These are phyloP conservation scores for Choloepus hoffmanni DNA, from an alignment of 2,113 vertebrate genomes.

Conservation along the genomic window DNA sequence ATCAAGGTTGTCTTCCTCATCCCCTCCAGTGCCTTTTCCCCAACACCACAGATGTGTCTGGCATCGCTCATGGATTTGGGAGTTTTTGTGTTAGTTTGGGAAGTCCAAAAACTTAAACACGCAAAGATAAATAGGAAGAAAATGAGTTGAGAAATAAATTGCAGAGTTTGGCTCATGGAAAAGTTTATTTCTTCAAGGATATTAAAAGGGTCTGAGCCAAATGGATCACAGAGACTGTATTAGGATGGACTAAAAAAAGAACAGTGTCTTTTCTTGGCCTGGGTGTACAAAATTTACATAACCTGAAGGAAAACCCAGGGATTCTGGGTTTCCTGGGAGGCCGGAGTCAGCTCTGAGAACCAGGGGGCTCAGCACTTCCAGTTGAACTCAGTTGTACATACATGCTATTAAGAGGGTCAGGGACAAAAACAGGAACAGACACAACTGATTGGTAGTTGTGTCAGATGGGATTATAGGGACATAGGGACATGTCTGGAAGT, in stretches of 20 bases:
- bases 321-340: slow-evolving; percentile 9
- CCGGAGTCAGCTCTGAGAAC: background rate
- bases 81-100: slow-evolving; percentile 77
- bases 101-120: slow-evolving; percentile 76
- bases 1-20: background rate
- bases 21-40: background rate
- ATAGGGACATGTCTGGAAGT: slow-evolving; percentile 28
- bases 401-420: background rate
- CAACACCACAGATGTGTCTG: slow-evolving; percentile 49
- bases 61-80: slow-evolving; percentile 38
- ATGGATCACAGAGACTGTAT: slow-evolving; percentile 68
- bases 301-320: slow-evolving; percentile 51
- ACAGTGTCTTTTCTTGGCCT: slow-evolving; percentile 61
- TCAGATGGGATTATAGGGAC: background rate
- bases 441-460: background rate
- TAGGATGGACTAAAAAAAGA: slow-evolving; percentile 74
- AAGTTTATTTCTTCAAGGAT: slow-evolving; percentile 81
- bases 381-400: background rate
- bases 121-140: slow-evolving; percentile 79
- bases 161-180: slow-evolving; percentile 74
- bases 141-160: slow-evolving; percentile 80
- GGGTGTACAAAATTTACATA: slow-evolving; percentile 57
- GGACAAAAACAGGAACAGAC: background rate
- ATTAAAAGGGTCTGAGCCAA: slow-evolving; percentile 77
- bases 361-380: background rate